A percentile compares a stretch with the other conserved stretches of the same genome.
Evolutionary conservation across 2,888 invertebrate species (phyloP).

Genomic region (Drosophila maculinotata): DNA sequence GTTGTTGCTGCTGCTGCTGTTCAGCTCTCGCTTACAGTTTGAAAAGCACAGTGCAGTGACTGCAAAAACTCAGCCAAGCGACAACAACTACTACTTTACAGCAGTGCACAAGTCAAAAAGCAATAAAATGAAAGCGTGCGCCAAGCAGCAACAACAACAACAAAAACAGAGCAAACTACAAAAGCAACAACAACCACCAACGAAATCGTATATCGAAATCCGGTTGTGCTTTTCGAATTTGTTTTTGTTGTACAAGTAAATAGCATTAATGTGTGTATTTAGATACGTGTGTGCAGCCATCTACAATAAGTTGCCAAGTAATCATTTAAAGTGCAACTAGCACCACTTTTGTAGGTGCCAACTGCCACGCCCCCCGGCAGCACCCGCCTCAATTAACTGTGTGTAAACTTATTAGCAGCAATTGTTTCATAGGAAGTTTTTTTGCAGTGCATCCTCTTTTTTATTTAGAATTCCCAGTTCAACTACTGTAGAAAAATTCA

Average conservation of each 20-base stretch:
- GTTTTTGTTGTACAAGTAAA: conserved; percentile 42
- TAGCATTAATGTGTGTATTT: conserved; percentile 40
- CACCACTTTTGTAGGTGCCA: conserved; percentile 7
- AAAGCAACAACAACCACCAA: conserved; percentile 33
- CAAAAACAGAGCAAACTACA: conserved; percentile 25
- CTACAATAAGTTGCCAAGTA: conserved; percentile 19
- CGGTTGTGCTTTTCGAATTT: conserved; percentile 60
- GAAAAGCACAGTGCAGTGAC: conserved; percentile 46
- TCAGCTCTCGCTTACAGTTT: conserved; percentile 47
- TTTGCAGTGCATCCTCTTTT: too few species aligned
- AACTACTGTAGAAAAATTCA: too few species aligned
- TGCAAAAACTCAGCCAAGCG: conserved; percentile 50
- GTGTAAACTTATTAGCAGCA: conserved; percentile 9
- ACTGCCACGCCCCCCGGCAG: neutral
- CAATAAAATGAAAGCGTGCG: conserved; percentile 61
- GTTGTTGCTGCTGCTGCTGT: conserved; percentile 16
- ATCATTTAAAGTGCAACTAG: conserved; percentile 34
- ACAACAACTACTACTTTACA: conserved; percentile 29
- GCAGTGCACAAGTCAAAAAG: conserved; percentile 46
- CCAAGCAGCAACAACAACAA: conserved; percentile 29
- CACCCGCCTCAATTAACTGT: neutral
- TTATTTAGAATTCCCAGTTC: too few species aligned
- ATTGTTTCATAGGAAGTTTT: too few species aligned
- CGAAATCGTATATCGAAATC: conserved; percentile 63
- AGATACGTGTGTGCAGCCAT: conserved; percentile 13